Evolutionary conservation across 2,113 vertebrate species (phyloP).

Genomic region (Neolamprologus cancellatus): DNA sequence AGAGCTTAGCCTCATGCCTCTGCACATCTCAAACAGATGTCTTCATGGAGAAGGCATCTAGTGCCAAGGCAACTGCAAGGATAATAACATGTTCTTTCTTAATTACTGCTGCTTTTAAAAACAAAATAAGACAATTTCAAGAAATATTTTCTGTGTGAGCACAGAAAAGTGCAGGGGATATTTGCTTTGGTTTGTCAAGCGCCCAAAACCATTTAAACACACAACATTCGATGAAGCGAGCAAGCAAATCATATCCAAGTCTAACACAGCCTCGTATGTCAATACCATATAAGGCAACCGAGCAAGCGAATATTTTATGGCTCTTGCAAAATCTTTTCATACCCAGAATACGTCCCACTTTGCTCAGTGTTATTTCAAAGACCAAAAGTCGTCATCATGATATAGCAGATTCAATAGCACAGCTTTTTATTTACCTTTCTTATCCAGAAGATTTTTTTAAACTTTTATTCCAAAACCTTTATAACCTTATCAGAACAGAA

Average conservation of each 20-base stretch:
- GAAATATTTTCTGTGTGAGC: conserved; percentile 37
- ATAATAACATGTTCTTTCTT: conserved; percentile 37
- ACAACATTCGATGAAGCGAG: conserved; percentile 33
- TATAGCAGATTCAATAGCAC: background rate
- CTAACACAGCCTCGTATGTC: conserved; percentile 26
- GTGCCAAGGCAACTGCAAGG: conserved; percentile 23
- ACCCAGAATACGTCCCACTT: background rate
- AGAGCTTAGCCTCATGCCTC: background rate
- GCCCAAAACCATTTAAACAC: conserved; percentile 54
- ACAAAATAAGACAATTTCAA: conserved; percentile 27
- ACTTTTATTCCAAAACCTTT: background rate
- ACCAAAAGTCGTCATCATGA: background rate
- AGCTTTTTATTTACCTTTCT: background rate
- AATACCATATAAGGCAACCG: conserved; percentile 71
- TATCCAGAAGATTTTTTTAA: background rate
- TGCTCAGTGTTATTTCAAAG: background rate
- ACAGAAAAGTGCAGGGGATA: conserved; percentile 35
- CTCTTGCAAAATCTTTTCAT: conserved; percentile 17
- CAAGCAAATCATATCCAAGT: conserved; percentile 30
- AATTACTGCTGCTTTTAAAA: conserved; percentile 39
- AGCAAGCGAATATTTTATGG: conserved; percentile 25
- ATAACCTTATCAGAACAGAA: background rate
- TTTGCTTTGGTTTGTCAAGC: conserved; percentile 54
- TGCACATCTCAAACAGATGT: conserved; percentile 32
- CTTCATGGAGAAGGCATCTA: conserved; percentile 29